phyloP scores from a whole-genome alignment of 2,113 vertebrate species.

The Odocoileus virginianus region DNA sequence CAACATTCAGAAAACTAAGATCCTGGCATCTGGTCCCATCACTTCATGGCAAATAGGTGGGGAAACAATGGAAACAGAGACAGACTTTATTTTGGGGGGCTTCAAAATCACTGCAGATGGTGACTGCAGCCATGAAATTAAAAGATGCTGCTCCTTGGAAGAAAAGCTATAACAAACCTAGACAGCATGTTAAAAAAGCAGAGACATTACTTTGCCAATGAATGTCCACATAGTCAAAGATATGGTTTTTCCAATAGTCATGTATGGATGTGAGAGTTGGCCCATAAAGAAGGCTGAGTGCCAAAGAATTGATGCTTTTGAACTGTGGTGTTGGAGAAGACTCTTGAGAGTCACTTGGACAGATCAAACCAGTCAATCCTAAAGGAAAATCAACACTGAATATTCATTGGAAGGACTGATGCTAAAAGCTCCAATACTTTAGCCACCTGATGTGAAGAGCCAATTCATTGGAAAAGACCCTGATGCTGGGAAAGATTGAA shows the following conservation, averaged over 20 bases:
- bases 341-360: background rate
- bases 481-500: background rate
- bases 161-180: background rate
- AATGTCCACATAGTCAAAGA: background rate
- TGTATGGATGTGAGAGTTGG: fast-evolving
- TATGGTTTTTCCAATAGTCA: background rate
- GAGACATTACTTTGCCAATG: background rate
- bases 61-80: background rate
- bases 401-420: background rate
- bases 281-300: background rate
- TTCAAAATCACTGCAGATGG: background rate
- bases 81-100: background rate
- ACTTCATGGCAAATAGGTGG: background rate
- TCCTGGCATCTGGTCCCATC: background rate
- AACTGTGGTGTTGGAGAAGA: background rate
- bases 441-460: background rate
- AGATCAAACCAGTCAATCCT: background rate
- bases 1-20: background rate
- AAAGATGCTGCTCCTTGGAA: background rate
- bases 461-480: background rate
- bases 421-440: background rate
- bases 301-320: background rate
- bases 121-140: background rate
- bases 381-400: background rate
- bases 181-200: background rate